Base-by-base conservation (phyloP, 2,797 vertebrate genomes). In the Xerus rutilus region DNA sequence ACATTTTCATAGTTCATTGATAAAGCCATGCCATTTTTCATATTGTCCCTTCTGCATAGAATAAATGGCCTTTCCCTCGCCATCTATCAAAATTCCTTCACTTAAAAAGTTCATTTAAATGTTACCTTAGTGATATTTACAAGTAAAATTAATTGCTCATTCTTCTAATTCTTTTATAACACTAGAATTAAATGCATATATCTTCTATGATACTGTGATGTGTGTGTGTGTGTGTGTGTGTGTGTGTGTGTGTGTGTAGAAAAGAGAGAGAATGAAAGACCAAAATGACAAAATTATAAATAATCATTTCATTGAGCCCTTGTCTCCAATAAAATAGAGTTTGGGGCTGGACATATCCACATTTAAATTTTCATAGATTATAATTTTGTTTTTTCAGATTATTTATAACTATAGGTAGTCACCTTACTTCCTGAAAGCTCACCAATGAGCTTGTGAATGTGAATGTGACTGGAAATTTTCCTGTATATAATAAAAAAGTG, bases 51-150 rank as follows among this genome's bases (percentile, higher is more conserved):
- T 70, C 45, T 54, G 10, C 57, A 43, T 32, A 52, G 25, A 64
- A 65, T 65, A 74, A 59, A 73, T 67, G n/a, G 49, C 7, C 39
- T 86, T 86, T 86, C 30, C 54, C 54, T 77, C n/a, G 65, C 20
- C 69, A 43, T 32, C 47, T 54, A 17, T 74, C 65, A 64, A 20
- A 45, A 52, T 8, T 4, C 8, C 13, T 12, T 54, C 23, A 35
- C 21, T 91, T 32, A 49, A 83, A 89, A 90, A 28, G 11, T 86
- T 93, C n/a, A 86, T 74, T 86, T 89, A 78, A 78, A 88, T 79
- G 13, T 91, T 74, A 62, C 43, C 30, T 74, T 70, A 91, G 14
- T 87, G 47, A 88, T 78, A 47, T 74, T 93, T 85, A 52, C 12
- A 87, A 14, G 18, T 62, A 64, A 88, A 84, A 88, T 78, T 45